These are phyloP conservation scores for Galbula dea DNA, from an alignment of 2,113 vertebrate species.

Conservation along the genomic window DNA sequence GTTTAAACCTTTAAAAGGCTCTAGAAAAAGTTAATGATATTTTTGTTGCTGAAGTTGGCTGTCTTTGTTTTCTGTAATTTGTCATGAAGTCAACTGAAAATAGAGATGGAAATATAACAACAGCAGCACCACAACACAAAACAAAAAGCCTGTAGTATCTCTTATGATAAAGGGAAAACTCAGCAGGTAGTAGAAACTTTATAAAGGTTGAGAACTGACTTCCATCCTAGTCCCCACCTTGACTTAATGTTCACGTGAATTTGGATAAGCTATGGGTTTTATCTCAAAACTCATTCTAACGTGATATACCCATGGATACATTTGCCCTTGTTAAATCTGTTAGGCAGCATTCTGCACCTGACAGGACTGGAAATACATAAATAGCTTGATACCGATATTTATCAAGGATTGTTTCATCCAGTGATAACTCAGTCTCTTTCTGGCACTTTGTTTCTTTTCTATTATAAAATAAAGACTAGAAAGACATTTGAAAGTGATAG, in stretches of 20 bases:
- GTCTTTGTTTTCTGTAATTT: neutral
- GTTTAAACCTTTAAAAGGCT: neutral
- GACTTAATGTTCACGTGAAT: neutral
- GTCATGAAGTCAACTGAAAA: neutral
- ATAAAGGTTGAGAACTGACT: neutral
- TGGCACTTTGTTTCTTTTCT: neutral
- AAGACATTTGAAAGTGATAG: neutral
- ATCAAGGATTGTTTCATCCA: neutral
- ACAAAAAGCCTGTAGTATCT: neutral
- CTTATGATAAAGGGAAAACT: neutral
- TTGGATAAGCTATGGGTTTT: neutral
- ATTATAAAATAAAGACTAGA: neutral
- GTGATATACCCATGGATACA: neutral
- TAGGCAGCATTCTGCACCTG: neutral
- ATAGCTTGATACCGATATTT: neutral
- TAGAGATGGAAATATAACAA: neutral
- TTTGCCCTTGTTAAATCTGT: neutral
- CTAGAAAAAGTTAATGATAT: neutral
- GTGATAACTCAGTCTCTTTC: neutral
- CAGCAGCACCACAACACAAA: neutral
- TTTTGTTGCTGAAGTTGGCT: neutral
- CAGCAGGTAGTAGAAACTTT: neutral
- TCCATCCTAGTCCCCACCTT: neutral
- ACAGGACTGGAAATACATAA: neutral
- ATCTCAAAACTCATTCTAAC: neutral